phyloP scores from a whole-genome alignment of 2,888 invertebrate genomes.

The Torymus texanus region DNA sequence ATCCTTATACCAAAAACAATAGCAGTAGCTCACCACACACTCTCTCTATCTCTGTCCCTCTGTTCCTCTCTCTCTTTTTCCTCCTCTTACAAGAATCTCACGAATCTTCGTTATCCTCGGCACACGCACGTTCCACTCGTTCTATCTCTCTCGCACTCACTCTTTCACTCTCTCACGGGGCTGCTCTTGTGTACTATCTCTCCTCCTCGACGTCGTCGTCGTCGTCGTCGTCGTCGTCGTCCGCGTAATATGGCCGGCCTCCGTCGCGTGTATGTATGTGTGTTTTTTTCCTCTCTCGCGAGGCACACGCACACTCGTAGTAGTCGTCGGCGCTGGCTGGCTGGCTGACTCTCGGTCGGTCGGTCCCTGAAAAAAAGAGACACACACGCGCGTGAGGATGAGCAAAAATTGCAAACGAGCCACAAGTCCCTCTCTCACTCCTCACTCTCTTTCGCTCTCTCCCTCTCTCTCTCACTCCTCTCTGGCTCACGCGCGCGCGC shows the following conservation, averaged over 20 bases:
- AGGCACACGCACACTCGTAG: too few relatives aligned
- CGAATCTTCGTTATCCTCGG: too few relatives aligned
- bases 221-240: conserved; percentile 69
- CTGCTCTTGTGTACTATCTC: conserved; percentile 26
- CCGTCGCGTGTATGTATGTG: conserved; percentile 20
- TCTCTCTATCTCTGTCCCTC: too few relatives aligned
- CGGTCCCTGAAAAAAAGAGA: conserved; percentile 29
- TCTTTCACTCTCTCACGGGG: background rate
- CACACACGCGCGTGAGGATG: background rate
- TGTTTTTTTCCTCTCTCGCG: conserved; percentile 35
- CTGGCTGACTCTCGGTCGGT: conserved; percentile 17
- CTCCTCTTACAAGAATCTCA: too few relatives aligned
- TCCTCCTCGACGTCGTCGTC: too few relatives aligned
- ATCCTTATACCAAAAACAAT: conserved; percentile 36
- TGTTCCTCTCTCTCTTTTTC: too few relatives aligned
- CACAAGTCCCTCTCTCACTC: background rate
- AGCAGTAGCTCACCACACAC: background rate
- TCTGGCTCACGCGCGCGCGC: conserved; percentile 34
- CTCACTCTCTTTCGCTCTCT: conserved; percentile 6
- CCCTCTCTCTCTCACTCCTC: conserved; percentile 27
- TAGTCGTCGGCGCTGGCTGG: too few relatives aligned
- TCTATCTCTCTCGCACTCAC: too few relatives aligned
- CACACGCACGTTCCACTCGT: too few relatives aligned
- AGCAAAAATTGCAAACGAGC: background rate
- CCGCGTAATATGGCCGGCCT: conserved; percentile 57